Percentiles rank a stretch among this genome's conserved stretches.
Conservation (phyloP, 2,888 invertebrate species). For the Auanema freiburgensis region DNA sequence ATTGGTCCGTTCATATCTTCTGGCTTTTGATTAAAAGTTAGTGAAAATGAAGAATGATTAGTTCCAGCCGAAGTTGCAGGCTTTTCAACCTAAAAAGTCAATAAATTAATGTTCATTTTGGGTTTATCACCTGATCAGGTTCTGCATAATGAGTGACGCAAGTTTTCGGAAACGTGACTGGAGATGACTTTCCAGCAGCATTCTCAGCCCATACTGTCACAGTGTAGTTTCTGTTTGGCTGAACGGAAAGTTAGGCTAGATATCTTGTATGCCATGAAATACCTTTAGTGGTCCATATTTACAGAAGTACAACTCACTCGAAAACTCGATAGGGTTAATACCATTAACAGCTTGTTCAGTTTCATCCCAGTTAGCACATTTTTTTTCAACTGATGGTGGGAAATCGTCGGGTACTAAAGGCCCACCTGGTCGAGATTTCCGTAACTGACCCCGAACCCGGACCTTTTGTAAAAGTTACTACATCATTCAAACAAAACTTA, state of each 20-base stretch:
- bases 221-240: slow-evolving; percentile 63
- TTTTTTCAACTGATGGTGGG: slow-evolving; percentile 40
- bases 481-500: slow-evolving; percentile 17
- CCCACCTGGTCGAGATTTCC: slow-evolving; percentile 37
- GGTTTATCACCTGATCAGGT: slow-evolving; percentile 41
- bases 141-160: slow-evolving; percentile 60
- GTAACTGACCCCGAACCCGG: slow-evolving; percentile 48
- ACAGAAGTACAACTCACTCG: slow-evolving; percentile 53
- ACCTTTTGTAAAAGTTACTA: slow-evolving; percentile 22
- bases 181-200: slow-evolving; percentile 49
- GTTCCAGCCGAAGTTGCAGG: slow-evolving; percentile 36
- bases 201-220: slow-evolving; percentile 63
- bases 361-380: slow-evolving; percentile 58
- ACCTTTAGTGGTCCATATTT: slow-evolving; percentile 62
- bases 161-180: slow-evolving; percentile 44
- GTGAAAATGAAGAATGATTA: slow-evolving; percentile 54
- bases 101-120: background rate
- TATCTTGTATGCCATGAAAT: background rate
- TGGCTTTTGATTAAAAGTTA: slow-evolving; percentile 46
- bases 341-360: slow-evolving; percentile 27
- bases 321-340: slow-evolving; percentile 48
- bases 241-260: slow-evolving; percentile 20
- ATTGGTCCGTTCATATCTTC: slow-evolving; percentile 63
- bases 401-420: slow-evolving; percentile 40
- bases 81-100: slow-evolving; percentile 41